A percentile compares a stretch with the other conserved stretches of the same genome.
Conservation (phyloP, 2,113 vertebrate species). For the Gobio gobio region DNA sequence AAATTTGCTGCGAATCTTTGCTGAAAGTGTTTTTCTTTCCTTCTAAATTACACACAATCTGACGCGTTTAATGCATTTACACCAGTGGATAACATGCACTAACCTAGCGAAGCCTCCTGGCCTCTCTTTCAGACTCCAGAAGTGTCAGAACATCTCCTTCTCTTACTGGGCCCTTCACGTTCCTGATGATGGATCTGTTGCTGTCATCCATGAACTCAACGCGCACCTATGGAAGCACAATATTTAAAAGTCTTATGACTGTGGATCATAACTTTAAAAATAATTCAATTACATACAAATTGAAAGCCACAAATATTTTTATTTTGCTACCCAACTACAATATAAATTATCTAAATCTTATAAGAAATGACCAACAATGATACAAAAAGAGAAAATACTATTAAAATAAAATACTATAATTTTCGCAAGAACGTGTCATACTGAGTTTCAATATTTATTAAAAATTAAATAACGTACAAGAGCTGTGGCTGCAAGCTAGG, state of each 20-base stretch:
- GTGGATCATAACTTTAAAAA: background rate
- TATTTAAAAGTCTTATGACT: background rate
- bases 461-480: background rate
- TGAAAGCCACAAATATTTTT: background rate
- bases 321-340: background rate
- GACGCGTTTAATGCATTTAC: background rate
- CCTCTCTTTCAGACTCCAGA: slow-evolving; percentile 94
- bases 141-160: slow-evolving; percentile 97
- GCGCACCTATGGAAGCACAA: slow-evolving; percentile 78
- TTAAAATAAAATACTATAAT: no score
- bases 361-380: no score
- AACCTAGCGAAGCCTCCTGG: slow-evolving; percentile 86
- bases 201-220: slow-evolving; percentile 99
- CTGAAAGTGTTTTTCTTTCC: background rate
- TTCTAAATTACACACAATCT: background rate
- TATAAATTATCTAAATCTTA: background rate
- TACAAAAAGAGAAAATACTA: no score
- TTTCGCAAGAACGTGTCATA: background rate
- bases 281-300: background rate
- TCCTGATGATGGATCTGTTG: slow-evolving; percentile 96
- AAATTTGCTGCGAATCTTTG: background rate
- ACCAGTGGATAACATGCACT: background rate
- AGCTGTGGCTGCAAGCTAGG: background rate
- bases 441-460: background rate
- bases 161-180: slow-evolving; percentile 95